Base-by-base conservation (phyloP, 1,140 invertebrate species). In the Zaprionus camerounensis region DNA sequence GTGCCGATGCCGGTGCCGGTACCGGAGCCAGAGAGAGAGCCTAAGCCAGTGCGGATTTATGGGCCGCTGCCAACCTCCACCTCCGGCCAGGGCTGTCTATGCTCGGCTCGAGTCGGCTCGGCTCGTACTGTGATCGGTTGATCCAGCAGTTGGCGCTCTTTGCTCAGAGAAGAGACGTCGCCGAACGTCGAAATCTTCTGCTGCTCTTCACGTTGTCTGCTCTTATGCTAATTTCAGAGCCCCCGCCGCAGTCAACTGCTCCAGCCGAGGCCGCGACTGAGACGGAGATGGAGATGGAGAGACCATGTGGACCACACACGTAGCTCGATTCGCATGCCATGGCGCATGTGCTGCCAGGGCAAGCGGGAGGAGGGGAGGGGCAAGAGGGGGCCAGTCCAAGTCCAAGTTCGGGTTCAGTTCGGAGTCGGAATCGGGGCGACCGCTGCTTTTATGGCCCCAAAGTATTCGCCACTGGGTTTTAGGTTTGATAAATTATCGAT, bases 401-500 rank as follows among this genome's bases (percentile, higher is more conserved):
- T 24, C 28, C 7, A 5, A n/a, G 56, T 17, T 64, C 26, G 62
- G 28, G 24, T 22, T 51, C 36, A 38, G 36, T 15, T 34, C 31
- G 9, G 9, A 34, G 31, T 38, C 13, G 36, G 13, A 46, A 46
- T 9, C 22, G 49, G 22, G 17, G 26, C 22, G 28, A 28, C 15
- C 36, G 61, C 59, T 63, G 81, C 81, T 64, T 80, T 82, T 77
- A 77, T 80, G 76, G 76, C 38, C 62, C 28, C 46, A 76, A 81
- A 82, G 81, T 85, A 90, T 90, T 90, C 81, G 85, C 85, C 85
- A 90, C 85, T 76, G 85, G 85, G 79, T 88, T 87, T 88, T 90
- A 51, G 26, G 69, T 72, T 87, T 91, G 87, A 91, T 91, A 91
- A 87, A 84, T 91, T 91, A 91, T 91, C 87, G 81, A 91, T 91